These are phyloP conservation scores for Onthophagus sagittarius DNA, from an alignment of 2,888 invertebrate species.

Conservation along the genomic window DNA sequence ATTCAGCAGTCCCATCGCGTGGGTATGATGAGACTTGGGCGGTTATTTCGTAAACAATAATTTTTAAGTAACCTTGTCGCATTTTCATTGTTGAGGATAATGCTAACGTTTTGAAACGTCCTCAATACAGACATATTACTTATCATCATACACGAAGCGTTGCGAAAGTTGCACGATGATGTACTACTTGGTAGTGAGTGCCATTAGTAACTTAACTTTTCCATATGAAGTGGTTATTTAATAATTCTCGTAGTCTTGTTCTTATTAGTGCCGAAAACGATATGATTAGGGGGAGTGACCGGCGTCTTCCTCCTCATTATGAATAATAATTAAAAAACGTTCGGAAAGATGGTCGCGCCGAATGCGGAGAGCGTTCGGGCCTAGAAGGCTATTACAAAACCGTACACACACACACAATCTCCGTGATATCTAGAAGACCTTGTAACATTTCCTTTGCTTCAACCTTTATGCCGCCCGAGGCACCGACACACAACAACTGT, in stretches of 20 bases:
- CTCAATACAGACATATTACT: neutral
- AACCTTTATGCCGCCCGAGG: conserved; percentile 46
- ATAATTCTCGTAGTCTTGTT: too few relatives aligned
- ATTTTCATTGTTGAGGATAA: neutral
- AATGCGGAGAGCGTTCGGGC: neutral
- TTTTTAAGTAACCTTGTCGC: neutral
- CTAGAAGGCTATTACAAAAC: conserved; percentile 35
- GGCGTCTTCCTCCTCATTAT: neutral
- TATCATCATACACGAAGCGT: neutral
- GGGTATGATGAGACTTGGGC: neutral
- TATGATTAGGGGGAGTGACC: neutral
- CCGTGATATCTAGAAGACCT: conserved; percentile 51
- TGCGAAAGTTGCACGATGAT: neutral
- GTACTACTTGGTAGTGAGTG: neutral
- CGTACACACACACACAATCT: conserved; percentile 42
- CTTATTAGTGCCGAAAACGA: neutral
- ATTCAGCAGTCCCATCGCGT: neutral
- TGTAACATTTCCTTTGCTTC: conserved; percentile 49
- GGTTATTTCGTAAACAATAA: neutral
- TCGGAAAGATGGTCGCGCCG: neutral
- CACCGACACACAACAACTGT: conserved; percentile 20
- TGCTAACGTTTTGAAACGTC: neutral
- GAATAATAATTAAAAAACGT: neutral
- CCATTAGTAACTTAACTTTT: neutral
- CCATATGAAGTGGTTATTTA: neutral